phyloP scores from a whole-genome alignment of 1,140 invertebrate genomes.

The Drosophila malerkotliana region DNA sequence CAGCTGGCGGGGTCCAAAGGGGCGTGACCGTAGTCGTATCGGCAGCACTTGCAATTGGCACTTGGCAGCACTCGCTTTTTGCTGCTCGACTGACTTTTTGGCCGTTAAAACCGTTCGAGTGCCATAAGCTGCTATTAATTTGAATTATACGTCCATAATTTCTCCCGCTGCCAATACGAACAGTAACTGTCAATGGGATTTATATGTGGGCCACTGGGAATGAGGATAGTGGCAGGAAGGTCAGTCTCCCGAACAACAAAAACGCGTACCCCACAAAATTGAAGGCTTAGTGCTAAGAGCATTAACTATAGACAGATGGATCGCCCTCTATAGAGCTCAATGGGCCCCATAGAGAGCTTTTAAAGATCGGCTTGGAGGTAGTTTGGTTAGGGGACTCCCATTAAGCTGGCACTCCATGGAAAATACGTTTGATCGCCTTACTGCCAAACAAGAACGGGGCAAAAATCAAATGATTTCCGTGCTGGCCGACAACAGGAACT shows the following conservation, averaged over 20 bases:
- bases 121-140: constrained; percentile 82
- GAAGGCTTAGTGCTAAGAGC: constrained; percentile 29
- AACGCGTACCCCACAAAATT: constrained; percentile 16
- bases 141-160: constrained; percentile 80
- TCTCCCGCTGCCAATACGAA: constrained; percentile 27
- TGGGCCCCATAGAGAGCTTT: not conserved
- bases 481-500: constrained; percentile 53
- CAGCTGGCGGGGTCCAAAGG: not conserved
- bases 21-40: constrained; percentile 17
- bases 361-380: constrained; percentile 8
- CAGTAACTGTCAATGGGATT: constrained; percentile 68
- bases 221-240: not conserved
- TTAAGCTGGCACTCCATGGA: constrained; percentile 12
- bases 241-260: constrained; percentile 10
- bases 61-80: constrained; percentile 47
- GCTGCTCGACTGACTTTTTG: constrained; percentile 69
- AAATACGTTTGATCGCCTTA: constrained; percentile 72
- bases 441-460: constrained; percentile 60
- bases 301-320: constrained; percentile 24
- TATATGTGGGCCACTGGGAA: constrained; percentile 34
- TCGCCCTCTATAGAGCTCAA: not conserved
- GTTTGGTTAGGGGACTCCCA: constrained; percentile 4
- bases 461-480: constrained; percentile 79
- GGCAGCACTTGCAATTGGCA: constrained; percentile 52
- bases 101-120: constrained; percentile 77